These are phyloP conservation scores for Hippocampus guttulatus DNA, from an alignment of 2,113 vertebrate species.

Conservation along the genomic window DNA sequence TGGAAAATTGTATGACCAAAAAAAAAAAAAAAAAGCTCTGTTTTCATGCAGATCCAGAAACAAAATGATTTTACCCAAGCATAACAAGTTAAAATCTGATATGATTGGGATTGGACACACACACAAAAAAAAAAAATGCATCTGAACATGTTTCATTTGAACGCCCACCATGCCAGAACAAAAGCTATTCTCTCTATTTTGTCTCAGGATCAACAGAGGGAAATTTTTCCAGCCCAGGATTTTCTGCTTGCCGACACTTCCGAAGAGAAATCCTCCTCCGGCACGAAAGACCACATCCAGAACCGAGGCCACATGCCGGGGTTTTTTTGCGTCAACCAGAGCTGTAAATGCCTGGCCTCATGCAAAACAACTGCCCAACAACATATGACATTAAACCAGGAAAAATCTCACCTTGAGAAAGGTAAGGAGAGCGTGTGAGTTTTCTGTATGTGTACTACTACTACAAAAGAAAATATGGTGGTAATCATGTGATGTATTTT, in stretches of 20 bases:
- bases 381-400: slow-evolving; percentile 27
- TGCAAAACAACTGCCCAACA: slow-evolving; percentile 22
- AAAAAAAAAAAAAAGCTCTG: neutral
- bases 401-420: slow-evolving; percentile 17
- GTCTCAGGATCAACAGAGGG: neutral
- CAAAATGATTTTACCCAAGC: too few species aligned
- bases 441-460: neutral
- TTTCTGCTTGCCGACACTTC: slow-evolving; percentile 77
- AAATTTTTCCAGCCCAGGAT: slow-evolving; percentile 6
- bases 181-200: neutral
- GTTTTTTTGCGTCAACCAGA: slow-evolving; percentile 75
- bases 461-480: neutral
- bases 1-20: neutral
- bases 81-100: too few species aligned
- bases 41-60: neutral
- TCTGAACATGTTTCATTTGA: neutral
- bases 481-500: neutral
- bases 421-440: slow-evolving; percentile 28
- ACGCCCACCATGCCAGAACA: neutral
- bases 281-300: slow-evolving; percentile 73
- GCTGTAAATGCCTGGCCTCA: slow-evolving; percentile 63
- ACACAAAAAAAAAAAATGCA: too few species aligned
- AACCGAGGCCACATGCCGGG: slow-evolving; percentile 44
- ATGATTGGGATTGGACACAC: too few species aligned
- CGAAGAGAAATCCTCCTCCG: slow-evolving; percentile 72